Percentiles rank a stretch among this genome's conserved stretches.
These are phyloP conservation scores for Perca flavescens DNA, from an alignment of 2,113 vertebrate species.

Conservation along the genomic window DNA sequence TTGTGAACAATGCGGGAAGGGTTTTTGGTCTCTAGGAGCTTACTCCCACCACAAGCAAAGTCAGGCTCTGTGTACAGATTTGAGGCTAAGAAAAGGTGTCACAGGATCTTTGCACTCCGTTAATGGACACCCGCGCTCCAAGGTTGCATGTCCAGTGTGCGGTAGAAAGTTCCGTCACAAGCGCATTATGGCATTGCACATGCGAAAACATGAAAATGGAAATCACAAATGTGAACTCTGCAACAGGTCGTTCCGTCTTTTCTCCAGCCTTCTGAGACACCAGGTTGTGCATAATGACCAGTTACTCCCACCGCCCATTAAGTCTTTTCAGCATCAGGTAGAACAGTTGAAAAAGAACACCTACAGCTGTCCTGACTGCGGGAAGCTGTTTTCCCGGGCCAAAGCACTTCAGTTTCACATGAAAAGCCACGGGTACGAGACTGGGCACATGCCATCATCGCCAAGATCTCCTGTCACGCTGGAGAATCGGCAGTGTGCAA, in stretches of 20 bases:
- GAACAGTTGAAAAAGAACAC: slow-evolving; percentile 84
- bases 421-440: slow-evolving; percentile 85
- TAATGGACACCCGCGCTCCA: slow-evolving; percentile 64
- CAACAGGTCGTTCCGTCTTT: slow-evolving; percentile 81
- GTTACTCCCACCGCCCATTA: slow-evolving; percentile 73
- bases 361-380: slow-evolving; percentile 84
- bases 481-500: slow-evolving; percentile 72
- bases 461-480: slow-evolving; percentile 25
- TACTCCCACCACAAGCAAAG: slow-evolving; percentile 84
- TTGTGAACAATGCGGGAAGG: slow-evolving; percentile 84
- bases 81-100: slow-evolving; percentile 60
- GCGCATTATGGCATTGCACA: slow-evolving; percentile 79
- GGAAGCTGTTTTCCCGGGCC: slow-evolving; percentile 83
- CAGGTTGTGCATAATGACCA: slow-evolving; percentile 78
- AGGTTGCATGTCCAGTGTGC: slow-evolving; percentile 79
- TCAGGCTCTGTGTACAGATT: slow-evolving; percentile 70
- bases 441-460: slow-evolving; percentile 57
- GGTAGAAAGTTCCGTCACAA: slow-evolving; percentile 80
- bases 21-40: slow-evolving; percentile 86
- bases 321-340: slow-evolving; percentile 85
- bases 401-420: slow-evolving; percentile 87
- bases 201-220: slow-evolving; percentile 80
- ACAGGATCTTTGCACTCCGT: slow-evolving; percentile 45
- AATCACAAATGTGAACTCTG: slow-evolving; percentile 83
- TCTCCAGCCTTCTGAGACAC: slow-evolving; percentile 84